phyloP scores from a whole-genome alignment of 1,140 invertebrate species.

The Steinernema khuongi region DNA sequence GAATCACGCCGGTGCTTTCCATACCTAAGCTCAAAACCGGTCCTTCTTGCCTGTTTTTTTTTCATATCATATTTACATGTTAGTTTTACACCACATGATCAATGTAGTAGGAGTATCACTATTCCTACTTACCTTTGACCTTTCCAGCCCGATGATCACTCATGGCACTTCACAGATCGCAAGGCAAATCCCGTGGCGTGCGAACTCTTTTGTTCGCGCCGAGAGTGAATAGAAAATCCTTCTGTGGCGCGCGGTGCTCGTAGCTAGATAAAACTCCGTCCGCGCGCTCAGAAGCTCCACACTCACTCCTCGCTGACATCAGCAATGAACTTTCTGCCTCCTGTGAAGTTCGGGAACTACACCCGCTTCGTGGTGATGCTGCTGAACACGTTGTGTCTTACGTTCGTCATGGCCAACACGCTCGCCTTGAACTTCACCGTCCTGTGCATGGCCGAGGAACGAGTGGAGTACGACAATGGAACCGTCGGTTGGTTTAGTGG shows the following conservation, averaged over 20 bases:
- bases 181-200: neutral
- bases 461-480: neutral
- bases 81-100: too few species aligned
- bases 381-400: neutral
- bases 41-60: too few species aligned
- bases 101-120: too few species aligned
- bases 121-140: too few species aligned
- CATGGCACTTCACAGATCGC: neutral
- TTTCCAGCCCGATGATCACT: too few species aligned
- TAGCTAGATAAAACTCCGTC: neutral
- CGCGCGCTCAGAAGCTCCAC: neutral
- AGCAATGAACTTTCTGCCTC: neutral
- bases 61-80: too few species aligned
- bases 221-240: constrained; percentile 5
- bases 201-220: neutral
- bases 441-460: neutral
- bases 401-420: neutral
- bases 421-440: neutral
- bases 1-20: too few species aligned
- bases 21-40: too few species aligned
- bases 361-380: neutral
- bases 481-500: neutral
- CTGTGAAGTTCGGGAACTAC: neutral
- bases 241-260: neutral
- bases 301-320: neutral